Percentiles rank a stretch among this genome's conserved stretches.
phyloP scores from a whole-genome alignment of 2,113 vertebrate species.

The Lepidothrix coronata region DNA sequence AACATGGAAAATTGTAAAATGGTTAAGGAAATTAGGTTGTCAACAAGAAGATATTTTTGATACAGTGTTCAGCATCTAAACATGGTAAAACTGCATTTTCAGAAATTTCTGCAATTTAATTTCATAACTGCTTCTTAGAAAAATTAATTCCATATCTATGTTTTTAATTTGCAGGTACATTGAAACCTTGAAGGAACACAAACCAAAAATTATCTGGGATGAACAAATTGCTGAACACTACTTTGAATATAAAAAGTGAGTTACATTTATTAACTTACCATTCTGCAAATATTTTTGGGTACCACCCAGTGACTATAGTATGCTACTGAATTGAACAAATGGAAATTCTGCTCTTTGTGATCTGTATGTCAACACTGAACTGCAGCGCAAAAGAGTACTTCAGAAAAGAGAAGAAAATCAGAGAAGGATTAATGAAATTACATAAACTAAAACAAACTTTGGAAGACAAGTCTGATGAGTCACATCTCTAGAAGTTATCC shows the following conservation, averaged over 20 bases:
- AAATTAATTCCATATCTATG: background rate
- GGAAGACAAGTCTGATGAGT: background rate
- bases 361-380: background rate
- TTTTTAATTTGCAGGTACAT: constrained; percentile 81
- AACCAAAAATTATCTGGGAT: constrained; percentile 89
- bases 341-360: background rate
- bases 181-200: constrained; percentile 88
- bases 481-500: background rate
- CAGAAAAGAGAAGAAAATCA: background rate
- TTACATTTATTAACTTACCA: background rate
- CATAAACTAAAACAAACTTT: background rate
- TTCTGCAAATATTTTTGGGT: background rate
- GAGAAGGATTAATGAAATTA: background rate
- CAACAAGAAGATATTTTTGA: background rate
- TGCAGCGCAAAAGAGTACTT: background rate
- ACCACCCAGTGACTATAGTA: background rate
- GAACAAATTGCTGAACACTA: constrained; percentile 88
- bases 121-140: background rate
- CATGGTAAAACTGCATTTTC: background rate
- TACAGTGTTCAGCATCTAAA: background rate
- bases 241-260: constrained; percentile 91
- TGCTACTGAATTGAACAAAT: background rate
- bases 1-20: background rate
- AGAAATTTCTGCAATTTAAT: background rate
- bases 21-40: background rate